Evolutionary conservation across 2,113 vertebrate species (phyloP), one percentile per base, ranked within the genome.

Genomic region (Mormoops blainvillei): DNA sequence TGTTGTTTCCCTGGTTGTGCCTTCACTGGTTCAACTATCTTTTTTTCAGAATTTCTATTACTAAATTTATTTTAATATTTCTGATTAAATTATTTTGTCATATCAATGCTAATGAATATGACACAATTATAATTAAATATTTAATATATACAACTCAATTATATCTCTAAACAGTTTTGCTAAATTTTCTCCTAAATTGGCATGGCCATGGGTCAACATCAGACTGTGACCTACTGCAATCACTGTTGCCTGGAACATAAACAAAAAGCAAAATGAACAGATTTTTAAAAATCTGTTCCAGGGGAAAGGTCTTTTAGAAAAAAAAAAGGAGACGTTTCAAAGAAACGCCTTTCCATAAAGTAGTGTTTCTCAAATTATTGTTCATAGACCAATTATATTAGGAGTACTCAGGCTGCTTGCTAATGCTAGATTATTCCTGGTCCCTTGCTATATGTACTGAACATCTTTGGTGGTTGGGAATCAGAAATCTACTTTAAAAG

Each of bases 61-160:
- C 77, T 95, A 90, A 90, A 84, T n/a, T 4, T 71, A 52, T 26
- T 50, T 73, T 81, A 76, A 48, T 87, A 94, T 74, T 83, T 91
- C 20, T 87, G 19, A 45, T 63, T 86, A 81, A 71, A 83, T 74
- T 14, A 63, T 50, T 78, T 74, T 83, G 12, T 76, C 36, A 81
- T 89, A 15, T 38, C 70, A 71, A 31, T 91, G 81, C 93, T 77
- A 74, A 77, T 77, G 36, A 84, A 43, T 58, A 77, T 31, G 68
- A 56, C 41, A 87, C 48, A 89, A 71, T 43, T 90, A 81, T 52
- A 95, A 73, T 83, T 41, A 71, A 58, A 9, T 61, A 91, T 33
- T 1, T 12, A 80, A 36, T 63, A 94, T 50, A 88, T 74, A 54
- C 1, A 88, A 52, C 63, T 5, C 26, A 85, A 45, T n/a, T 67